These are phyloP conservation scores for Sclerurus mexicanus DNA, from an alignment of 2,113 vertebrate genomes.

Conservation along the genomic window DNA sequence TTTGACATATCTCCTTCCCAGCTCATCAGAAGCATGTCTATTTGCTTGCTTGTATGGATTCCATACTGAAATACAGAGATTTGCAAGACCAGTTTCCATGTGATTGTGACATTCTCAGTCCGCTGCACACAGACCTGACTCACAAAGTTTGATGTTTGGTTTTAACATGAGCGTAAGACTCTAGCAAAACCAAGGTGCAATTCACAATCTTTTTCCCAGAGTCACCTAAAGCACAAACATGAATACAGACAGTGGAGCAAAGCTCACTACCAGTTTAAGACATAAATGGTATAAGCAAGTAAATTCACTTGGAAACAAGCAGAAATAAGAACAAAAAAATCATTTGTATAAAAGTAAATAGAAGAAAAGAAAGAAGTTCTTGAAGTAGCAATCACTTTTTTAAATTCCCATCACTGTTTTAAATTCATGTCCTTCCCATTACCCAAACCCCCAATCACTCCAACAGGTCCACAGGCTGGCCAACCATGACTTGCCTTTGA, in stretches of 20 bases:
- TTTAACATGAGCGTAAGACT: background rate
- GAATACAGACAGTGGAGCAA: background rate
- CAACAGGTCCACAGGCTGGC: background rate
- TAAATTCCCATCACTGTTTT: background rate
- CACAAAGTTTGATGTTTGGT: background rate
- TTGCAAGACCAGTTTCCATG: background rate
- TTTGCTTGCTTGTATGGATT: background rate
- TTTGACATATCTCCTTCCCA: background rate
- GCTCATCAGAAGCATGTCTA: background rate
- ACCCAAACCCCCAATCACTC: background rate
- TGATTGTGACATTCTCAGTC: background rate
- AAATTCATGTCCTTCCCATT: background rate
- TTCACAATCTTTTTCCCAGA: background rate
- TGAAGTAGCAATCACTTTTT: background rate
- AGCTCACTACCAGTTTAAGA: background rate
- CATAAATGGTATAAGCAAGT: fast-evolving
- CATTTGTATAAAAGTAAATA: background rate
- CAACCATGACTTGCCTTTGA: background rate
- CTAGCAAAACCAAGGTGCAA: background rate
- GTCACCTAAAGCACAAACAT: background rate
- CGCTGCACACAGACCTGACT: background rate
- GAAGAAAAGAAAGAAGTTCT: background rate
- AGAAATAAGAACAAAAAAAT: background rate
- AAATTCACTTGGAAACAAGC: background rate
- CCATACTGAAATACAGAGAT: background rate